Conservation (phyloP, 37 sponge, comb jelly and placozoan species). For the Petrosia ficiformis region DNA sequence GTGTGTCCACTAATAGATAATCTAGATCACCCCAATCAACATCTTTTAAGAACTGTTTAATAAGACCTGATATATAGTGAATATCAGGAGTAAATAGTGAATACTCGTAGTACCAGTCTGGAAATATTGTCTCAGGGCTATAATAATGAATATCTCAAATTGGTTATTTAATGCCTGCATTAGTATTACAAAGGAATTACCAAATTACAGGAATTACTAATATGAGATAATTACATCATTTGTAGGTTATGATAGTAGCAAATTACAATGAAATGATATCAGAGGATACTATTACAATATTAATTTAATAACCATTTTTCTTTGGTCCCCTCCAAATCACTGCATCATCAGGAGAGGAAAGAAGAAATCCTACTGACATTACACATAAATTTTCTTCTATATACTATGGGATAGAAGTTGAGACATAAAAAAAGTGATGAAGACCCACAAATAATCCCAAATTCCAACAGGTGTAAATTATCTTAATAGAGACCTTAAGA, state of each 20-base stretch:
- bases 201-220: too few relatives aligned
- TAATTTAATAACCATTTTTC: slow-evolving; percentile 99
- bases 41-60: slow-evolving; percentile 96
- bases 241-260: too few relatives aligned
- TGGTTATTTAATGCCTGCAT: too few relatives aligned
- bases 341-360: slow-evolving; percentile 86
- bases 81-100: too few relatives aligned
- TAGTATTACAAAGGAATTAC: too few relatives aligned
- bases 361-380: slow-evolving; percentile 98
- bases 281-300: too few relatives aligned
- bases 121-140: too few relatives aligned
- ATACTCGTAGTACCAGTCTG: too few relatives aligned
- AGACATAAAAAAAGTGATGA: not conserved
- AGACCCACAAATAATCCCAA: not conserved
- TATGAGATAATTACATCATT: too few relatives aligned
- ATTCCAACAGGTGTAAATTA: not conserved
- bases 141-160: too few relatives aligned
- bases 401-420: slow-evolving; percentile 45
- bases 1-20: slow-evolving; percentile 96
- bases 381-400: slow-evolving; percentile 92
- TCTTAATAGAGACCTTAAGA: not conserved
- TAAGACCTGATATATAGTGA: slow-evolving; percentile 62
- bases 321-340: slow-evolving; percentile 99
- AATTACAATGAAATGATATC: too few relatives aligned
- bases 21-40: slow-evolving; percentile 99